A percentile compares a stretch with the other conserved stretches of the same genome.
These are phyloP conservation scores for Drosophila elegans DNA, from an alignment of 1,140 invertebrate species.

Conservation along the genomic window DNA sequence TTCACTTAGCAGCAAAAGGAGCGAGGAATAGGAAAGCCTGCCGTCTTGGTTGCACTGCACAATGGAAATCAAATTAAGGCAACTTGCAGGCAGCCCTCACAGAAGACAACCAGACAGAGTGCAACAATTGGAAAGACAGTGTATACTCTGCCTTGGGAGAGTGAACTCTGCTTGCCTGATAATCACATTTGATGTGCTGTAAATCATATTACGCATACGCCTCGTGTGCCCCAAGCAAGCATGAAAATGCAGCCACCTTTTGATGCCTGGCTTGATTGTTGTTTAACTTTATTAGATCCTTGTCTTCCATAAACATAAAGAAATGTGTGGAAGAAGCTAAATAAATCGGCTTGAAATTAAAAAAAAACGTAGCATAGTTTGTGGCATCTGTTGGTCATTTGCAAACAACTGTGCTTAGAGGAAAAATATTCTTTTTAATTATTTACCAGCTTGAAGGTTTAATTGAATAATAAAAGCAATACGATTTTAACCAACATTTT, in stretches of 20 bases:
- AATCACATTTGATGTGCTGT: constrained; percentile 73
- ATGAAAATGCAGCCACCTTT: constrained; percentile 49
- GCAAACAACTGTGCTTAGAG: not conserved
- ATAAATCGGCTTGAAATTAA: constrained; percentile 35
- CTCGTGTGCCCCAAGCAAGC: constrained; percentile 37
- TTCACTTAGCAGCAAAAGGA: constrained; percentile 61
- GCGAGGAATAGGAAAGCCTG: not conserved
- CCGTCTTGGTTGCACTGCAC: constrained; percentile 46
- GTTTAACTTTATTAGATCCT: constrained; percentile 72
- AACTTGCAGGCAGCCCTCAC: constrained; percentile 29
- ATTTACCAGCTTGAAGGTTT: not conserved
- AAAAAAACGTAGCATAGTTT: constrained; percentile 72
- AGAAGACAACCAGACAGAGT: constrained; percentile 3
- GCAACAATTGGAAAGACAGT: constrained; percentile 14
- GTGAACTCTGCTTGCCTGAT: constrained; percentile 29
- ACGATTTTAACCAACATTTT: too few relatives aligned
- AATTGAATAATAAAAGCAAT: too few relatives aligned
- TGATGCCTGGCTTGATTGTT: constrained; percentile 56
- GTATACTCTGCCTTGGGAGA: constrained; percentile 19
- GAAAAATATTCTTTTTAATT: not conserved
- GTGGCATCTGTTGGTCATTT: constrained; percentile 1
- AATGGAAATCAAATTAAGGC: constrained; percentile 70
- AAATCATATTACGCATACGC: constrained; percentile 82
- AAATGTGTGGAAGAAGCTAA: constrained; percentile 4
- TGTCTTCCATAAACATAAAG: constrained; percentile 4